phyloP scores from a whole-genome alignment of 2,797 vertebrate species.

The Gephyroberyx darwinii region DNA sequence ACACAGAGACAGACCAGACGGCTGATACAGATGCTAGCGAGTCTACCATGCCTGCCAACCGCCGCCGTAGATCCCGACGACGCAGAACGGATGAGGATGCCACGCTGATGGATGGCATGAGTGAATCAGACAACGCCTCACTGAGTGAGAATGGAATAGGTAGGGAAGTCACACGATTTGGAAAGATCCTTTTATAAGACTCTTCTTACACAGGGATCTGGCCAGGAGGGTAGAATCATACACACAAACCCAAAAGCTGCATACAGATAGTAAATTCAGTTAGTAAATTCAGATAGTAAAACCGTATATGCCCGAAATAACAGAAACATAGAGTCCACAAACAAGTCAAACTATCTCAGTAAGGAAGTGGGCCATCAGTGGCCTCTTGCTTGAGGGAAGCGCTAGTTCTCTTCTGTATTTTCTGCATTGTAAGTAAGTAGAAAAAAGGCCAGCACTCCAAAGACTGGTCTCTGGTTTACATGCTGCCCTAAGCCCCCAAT shows the following conservation, averaged over 20 bases:
- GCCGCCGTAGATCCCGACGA: constrained; percentile 92
- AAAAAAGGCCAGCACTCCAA: constrained; percentile 19
- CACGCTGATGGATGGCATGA: constrained; percentile 95
- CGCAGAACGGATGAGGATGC: constrained; percentile 96
- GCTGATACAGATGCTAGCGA: constrained; percentile 97
- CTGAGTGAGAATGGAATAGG: constrained; percentile 96
- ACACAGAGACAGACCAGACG: constrained; percentile 97
- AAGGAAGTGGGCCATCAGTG: not conserved
- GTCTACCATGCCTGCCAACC: constrained; percentile 90
- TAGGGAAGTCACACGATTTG: constrained; percentile 51
- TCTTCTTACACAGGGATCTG: not conserved
- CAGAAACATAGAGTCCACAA: not conserved
- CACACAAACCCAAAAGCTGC: not conserved
- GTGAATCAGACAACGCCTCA: constrained; percentile 96
- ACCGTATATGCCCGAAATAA: not conserved
- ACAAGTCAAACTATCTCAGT: not conserved
- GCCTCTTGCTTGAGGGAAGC: not conserved
- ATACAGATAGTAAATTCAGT: too few species aligned
- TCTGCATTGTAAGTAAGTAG: not conserved
- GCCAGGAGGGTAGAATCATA: not conserved
- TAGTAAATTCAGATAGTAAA: too few species aligned
- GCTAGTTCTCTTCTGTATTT: not conserved
- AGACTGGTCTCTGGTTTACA: constrained; percentile 17
- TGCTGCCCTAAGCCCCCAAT: constrained; percentile 30
- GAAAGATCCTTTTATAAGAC: not conserved